Percentiles rank a stretch among this genome's conserved stretches.
These are phyloP conservation scores for Rhimphoctona megacephalus DNA, from an alignment of 2,888 invertebrate genomes.

Conservation along the genomic window DNA sequence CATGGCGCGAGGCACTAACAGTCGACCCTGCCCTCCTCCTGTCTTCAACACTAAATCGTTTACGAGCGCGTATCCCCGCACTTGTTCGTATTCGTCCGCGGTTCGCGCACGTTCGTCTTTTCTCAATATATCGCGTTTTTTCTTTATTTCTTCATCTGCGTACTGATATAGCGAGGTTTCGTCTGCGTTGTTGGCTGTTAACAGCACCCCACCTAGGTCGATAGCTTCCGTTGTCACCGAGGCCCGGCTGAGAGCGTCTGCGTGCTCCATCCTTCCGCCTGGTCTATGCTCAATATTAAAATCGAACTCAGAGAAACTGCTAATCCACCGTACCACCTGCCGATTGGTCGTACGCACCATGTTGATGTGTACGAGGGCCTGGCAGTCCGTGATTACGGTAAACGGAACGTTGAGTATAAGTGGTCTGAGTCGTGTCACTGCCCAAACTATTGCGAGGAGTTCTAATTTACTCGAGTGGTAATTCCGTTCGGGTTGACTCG, in stretches of 20 bases:
- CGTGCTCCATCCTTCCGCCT: constrained; percentile 63
- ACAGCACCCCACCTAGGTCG: no score
- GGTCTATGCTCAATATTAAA: constrained; percentile 67
- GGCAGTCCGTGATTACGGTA: no score
- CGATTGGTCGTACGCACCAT: no score
- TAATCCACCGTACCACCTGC: constrained; percentile 1
- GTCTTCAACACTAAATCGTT: constrained; percentile 33
- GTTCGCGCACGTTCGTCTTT: constrained; percentile 11
- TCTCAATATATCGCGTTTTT: constrained; percentile 18
- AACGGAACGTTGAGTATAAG: no score
- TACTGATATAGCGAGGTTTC: background rate
- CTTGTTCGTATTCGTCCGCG: background rate
- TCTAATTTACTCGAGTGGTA: constrained; percentile 72
- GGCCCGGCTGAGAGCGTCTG: constrained; percentile 67
- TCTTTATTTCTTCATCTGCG: background rate
- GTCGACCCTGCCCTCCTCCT: constrained; percentile 34
- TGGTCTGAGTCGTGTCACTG: no score
- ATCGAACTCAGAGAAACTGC: constrained; percentile 47
- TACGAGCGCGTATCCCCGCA: background rate
- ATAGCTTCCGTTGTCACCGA: constrained; percentile 31
- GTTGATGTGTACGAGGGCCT: no score
- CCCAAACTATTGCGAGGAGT: constrained; percentile 37
- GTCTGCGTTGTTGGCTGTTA: no score
- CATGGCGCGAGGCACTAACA: constrained; percentile 45
- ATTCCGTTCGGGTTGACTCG: constrained; percentile 66